These are phyloP conservation scores for Strongylocentrotus purpuratus DNA, from an alignment of 35 echinoderm and acorn worm species.

Conservation along the genomic window DNA sequence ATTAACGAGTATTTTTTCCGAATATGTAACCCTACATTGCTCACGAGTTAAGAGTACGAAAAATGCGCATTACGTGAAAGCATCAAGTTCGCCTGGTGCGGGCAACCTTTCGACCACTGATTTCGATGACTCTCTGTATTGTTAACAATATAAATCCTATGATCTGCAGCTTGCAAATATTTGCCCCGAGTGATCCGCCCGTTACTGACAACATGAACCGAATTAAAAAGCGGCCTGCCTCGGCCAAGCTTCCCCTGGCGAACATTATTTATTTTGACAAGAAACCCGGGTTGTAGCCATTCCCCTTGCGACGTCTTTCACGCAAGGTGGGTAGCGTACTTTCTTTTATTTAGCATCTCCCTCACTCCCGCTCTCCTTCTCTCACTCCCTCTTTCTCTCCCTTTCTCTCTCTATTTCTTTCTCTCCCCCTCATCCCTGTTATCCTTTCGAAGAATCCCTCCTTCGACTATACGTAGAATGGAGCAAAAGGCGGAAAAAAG, in stretches of 20 bases:
- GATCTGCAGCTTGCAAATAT: neutral
- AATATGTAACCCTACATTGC: no score
- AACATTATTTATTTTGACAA: neutral
- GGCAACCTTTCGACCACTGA: neutral
- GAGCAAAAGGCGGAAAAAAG: neutral
- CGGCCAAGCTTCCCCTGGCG: neutral
- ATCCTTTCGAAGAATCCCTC: neutral
- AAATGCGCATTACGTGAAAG: neutral
- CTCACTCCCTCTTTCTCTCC: neutral
- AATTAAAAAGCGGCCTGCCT: neutral
- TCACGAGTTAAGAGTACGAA: no score
- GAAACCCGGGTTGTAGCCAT: neutral
- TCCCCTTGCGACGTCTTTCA: neutral
- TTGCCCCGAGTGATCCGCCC: neutral
- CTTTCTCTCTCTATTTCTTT: neutral
- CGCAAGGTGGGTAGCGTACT: neutral
- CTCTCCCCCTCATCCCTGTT: neutral
- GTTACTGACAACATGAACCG: neutral
- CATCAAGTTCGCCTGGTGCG: neutral
- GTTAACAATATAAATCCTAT: constrained; percentile 6
- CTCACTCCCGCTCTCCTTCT: neutral
- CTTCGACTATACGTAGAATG: neutral
- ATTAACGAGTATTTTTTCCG: no score
- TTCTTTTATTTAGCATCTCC: neutral
- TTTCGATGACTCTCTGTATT: neutral